Evolutionary conservation across 1,140 invertebrate genomes (phyloP), one percentile per base, ranked within the genome.

Genomic region (Diorhabda elongata): DNA sequence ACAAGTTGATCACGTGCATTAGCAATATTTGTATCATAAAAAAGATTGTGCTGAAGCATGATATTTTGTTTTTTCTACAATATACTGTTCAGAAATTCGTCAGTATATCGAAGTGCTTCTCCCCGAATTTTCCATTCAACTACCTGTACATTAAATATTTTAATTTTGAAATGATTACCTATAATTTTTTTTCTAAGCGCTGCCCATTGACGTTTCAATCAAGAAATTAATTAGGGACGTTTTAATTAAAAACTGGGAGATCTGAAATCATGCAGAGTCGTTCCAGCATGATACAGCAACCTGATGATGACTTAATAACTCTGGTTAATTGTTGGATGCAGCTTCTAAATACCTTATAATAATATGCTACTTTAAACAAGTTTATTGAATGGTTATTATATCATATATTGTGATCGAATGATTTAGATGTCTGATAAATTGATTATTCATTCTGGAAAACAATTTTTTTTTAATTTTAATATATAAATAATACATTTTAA

Each of bases 271-370:
- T 52, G 47, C 47, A 6, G 5, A 52, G 47, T 52, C 6, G 47
- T 26, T 52, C 47, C 47, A 52, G 47, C 47, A n/a, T 52, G 47
- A 52, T n/a, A n/a, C 47, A 52, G 47, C 47, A 52, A 6, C 47
- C 47, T 52, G 47, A 52, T 8, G 47, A 52, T 52, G 47, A 52
- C 47, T 52, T 52, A 52, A 52, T 52, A n/a, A 52, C 6, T 52
- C 47, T 52, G 47, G 47, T 52, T 52, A 52, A 52, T 52, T 52
- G 47, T 52, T 52, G 47, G 47, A 52, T 52, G 47, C 47, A 52
- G 47, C 47, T 52, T 52, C 47, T n/a, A 52, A 8, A 52, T 26
- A 52, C 2, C n/a, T 52, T 52, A 8, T 52, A 52, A 52, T 52
- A n/a, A 52, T 52, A 52, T 52, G 47, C 47, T 52, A 52, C 47